Evolutionary conservation across 2,797 vertebrate genomes (phyloP), one percentile per base, ranked within the genome.

Genomic region (Rhinoraja longicauda): DNA sequence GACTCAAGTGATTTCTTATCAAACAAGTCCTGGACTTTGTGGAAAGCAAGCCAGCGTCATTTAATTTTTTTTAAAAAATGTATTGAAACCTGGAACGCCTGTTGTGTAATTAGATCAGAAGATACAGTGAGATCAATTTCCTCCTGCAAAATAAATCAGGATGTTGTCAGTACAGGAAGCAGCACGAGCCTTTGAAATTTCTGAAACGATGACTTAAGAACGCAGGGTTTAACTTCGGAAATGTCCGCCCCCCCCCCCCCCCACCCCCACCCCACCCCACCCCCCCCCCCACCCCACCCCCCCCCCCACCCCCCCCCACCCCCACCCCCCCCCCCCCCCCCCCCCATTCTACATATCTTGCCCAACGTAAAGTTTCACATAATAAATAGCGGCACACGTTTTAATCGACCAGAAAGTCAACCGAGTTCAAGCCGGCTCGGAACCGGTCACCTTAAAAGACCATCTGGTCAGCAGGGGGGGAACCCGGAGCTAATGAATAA

Each of bases 131-230:
- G 70, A 91, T 91, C 90, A 91, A 91, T 91, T 91, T 91, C 67
- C 90, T 91, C 26, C 12, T 72, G 90, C 36, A 72, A 73, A 91
- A 91, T 91, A 91, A 91, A 91, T 91, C 67, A 91, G 64, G 36
- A 91, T 5, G 90, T 53, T 91, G 67, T 91, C 90, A 91, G 90
- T 73, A 88, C 90, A 91, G 90, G 90, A 91, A 91, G 90, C 91
- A 19, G 12, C 10, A 91, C 73, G 36, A 36, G 36, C 67, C 90
- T 91, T 91, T 91, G 67, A 73, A 91, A 45, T 32, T 45, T 53
- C 39, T 15, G 67, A 64, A 90, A 73, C 45, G 45, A 72, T 36
- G 53, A 91, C 90, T 72, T 91, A 70, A 90, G 62, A 90, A 73
- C 64, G 45, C 62, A 73, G 45, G 45, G 67, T 91, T 67, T 67